phyloP scores from a whole-genome alignment of 1,140 invertebrate species.

The Bombyx mandarina region DNA sequence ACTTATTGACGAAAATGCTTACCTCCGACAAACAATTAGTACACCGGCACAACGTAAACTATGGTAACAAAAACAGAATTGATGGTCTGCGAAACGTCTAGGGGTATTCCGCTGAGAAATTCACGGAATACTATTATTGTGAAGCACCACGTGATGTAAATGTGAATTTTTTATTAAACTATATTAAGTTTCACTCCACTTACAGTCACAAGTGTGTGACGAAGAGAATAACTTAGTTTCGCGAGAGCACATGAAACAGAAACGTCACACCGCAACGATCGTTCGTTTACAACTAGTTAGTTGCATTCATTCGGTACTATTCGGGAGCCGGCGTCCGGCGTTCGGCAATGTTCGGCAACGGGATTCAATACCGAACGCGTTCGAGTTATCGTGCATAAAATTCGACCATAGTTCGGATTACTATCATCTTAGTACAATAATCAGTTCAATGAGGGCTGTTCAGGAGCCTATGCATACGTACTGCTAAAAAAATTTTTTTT shows the following conservation, averaged over 20 bases:
- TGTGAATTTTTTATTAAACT: constrained; percentile 18
- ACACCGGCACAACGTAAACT: constrained; percentile 37
- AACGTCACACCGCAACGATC: constrained; percentile 31
- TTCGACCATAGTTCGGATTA: too few species aligned
- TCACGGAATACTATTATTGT: constrained; percentile 8
- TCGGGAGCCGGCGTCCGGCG: constrained; percentile 12
- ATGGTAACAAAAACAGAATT: constrained; percentile 33
- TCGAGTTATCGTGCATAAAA: background rate
- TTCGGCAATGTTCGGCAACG: constrained; percentile 9
- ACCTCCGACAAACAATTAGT: constrained; percentile 57
- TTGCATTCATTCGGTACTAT: constrained; percentile 6
- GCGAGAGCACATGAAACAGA: constrained; percentile 20
- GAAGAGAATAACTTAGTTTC: constrained; percentile 46
- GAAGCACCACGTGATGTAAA: constrained; percentile 2
- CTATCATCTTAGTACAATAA: too few species aligned
- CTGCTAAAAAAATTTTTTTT: too few species aligned
- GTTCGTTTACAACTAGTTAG: constrained; percentile 36
- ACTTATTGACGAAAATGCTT: constrained; percentile 36
- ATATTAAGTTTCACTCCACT: constrained; percentile 43
- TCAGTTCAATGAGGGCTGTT: too few species aligned
- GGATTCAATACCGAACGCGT: constrained; percentile 11
- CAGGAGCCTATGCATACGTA: too few species aligned
- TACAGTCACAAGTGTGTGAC: constrained; percentile 45
- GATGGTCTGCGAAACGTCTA: constrained; percentile 11
- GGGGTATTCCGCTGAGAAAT: constrained; percentile 14